Evolutionary conservation across 2,113 vertebrate species (phyloP).

Genomic region (Crotophaga sulcirostris): DNA sequence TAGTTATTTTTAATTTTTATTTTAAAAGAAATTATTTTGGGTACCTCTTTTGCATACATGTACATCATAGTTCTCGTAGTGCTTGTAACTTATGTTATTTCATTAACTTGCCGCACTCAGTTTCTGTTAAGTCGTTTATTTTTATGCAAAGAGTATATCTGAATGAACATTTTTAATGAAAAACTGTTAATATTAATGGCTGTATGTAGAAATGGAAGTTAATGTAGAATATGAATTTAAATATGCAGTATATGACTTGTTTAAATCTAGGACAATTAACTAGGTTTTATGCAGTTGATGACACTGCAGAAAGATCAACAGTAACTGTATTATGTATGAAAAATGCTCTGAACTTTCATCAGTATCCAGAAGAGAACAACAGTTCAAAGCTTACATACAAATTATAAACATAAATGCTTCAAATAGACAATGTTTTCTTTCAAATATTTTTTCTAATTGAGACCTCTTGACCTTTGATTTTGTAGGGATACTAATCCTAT

Average conservation of each 20-base stretch:
- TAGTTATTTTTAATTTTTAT: background rate
- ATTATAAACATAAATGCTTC: background rate
- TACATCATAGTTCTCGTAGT: background rate
- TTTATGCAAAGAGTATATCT: background rate
- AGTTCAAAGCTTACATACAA: background rate
- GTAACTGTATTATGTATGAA: background rate
- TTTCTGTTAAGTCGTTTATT: background rate
- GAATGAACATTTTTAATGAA: background rate
- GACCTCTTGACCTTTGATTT: background rate
- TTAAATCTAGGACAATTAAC: slow-evolving; percentile 20
- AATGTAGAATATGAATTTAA: background rate
- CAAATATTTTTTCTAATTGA: background rate
- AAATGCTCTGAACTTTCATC: background rate
- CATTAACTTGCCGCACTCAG: background rate
- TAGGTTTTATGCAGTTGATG: background rate
- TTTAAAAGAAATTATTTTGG: background rate
- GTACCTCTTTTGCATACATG: background rate
- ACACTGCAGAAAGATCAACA: background rate
- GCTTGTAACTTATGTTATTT: background rate
- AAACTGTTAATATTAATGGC: background rate
- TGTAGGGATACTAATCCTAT: background rate
- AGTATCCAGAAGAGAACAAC: background rate
- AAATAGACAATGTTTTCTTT: background rate
- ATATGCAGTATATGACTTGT: background rate
- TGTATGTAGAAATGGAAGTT: background rate